Conservation (phyloP, 2,888 invertebrate genomes). For the Petrophora chlorosata region DNA sequence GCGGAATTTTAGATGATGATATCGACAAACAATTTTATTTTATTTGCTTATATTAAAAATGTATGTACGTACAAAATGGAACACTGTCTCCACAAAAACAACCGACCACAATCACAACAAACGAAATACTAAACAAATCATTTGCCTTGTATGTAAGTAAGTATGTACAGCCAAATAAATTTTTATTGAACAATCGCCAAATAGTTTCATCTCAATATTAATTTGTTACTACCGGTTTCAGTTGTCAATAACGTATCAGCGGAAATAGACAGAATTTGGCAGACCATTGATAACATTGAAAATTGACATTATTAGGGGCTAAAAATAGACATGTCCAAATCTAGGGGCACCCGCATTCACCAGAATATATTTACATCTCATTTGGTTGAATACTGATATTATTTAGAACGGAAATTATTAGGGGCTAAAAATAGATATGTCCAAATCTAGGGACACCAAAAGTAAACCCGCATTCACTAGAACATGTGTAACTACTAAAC, state of each 20-base stretch:
- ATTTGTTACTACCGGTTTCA: conserved; percentile 23
- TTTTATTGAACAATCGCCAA: conserved; percentile 45
- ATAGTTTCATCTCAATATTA: conserved; percentile 22
- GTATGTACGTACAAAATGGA: conserved; percentile 7
- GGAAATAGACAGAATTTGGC: conserved; percentile 22
- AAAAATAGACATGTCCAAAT: conserved; percentile 1
- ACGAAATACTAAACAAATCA: conserved; percentile 20
- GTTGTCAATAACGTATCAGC: conserved; percentile 41
- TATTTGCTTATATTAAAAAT: neutral
- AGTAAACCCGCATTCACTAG: too few relatives aligned
- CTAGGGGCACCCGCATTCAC: too few relatives aligned
- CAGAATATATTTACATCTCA: too few relatives aligned
- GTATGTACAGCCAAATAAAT: conserved; percentile 7
- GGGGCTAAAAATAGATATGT: neutral
- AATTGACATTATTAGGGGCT: neutral
- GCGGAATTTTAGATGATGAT: too few relatives aligned
- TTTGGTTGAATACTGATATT: too few relatives aligned
- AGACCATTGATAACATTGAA: conserved; percentile 2
- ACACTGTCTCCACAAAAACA: conserved; percentile 6
- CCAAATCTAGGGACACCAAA: too few relatives aligned
- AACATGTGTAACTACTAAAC: too few relatives aligned
- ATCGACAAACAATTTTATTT: too few relatives aligned
- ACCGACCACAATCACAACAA: conserved; percentile 24
- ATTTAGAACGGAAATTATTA: neutral
- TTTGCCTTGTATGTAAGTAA: conserved; percentile 1